phyloP scores from a whole-genome alignment of 2,888 invertebrate genomes.

The Dorcus parallelipipedus region DNA sequence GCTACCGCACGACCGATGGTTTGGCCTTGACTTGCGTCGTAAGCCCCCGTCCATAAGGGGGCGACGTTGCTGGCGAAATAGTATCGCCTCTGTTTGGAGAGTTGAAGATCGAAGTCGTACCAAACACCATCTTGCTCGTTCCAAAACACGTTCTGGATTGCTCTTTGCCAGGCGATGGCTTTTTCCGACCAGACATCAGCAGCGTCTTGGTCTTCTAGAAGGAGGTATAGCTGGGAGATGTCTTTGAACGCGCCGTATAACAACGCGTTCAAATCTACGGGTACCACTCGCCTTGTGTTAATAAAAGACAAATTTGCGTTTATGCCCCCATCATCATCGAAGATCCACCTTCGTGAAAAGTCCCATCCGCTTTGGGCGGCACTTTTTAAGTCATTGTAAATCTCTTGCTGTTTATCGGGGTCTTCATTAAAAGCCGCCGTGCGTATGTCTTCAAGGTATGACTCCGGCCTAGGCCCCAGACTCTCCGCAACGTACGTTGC shows the following conservation, averaged over 20 bases:
- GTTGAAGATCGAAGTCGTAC: slow-evolving; percentile 71
- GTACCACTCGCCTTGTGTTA: slow-evolving; percentile 64
- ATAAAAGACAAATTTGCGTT: slow-evolving; percentile 58
- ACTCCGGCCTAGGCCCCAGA: slow-evolving; percentile 67
- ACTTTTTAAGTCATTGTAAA: slow-evolving; percentile 70
- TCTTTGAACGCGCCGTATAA: slow-evolving; percentile 67
- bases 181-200: slow-evolving; percentile 53
- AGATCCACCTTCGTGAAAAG: slow-evolving; percentile 77
- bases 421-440: slow-evolving; percentile 50
- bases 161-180: slow-evolving; percentile 56
- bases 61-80: slow-evolving; percentile 55
- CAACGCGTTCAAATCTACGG: slow-evolving; percentile 80
- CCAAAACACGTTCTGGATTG: slow-evolving; percentile 72
- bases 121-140: slow-evolving; percentile 71
- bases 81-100: slow-evolving; percentile 54
- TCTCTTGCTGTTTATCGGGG: slow-evolving; percentile 47
- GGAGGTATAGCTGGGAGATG: slow-evolving; percentile 58
- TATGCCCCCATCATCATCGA: slow-evolving; percentile 57
- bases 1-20: background rate
- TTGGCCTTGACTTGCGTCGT: background rate
- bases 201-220: slow-evolving; percentile 51
- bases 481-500: slow-evolving; percentile 61
- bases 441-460: slow-evolving; percentile 62
- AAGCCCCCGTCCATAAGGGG: slow-evolving; percentile 65
- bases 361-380: slow-evolving; percentile 89